A percentile compares a stretch with the other conserved stretches of the same genome.
phyloP scores from a whole-genome alignment of 2,113 vertebrate genomes.

The Sorex fumeus region DNA sequence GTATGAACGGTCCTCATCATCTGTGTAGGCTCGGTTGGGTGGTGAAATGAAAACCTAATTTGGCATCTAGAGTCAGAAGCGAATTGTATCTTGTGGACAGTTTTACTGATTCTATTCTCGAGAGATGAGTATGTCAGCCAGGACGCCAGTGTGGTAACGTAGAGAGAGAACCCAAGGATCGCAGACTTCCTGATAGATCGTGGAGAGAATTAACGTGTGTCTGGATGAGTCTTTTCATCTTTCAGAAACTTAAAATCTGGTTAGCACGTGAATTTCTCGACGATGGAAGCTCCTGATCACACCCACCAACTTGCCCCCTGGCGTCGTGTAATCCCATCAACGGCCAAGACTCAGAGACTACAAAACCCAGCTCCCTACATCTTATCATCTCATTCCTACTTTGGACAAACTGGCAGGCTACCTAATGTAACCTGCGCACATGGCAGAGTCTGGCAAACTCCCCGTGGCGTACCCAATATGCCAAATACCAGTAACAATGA shows the following conservation, averaged over 20 bases:
- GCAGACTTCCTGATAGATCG: background rate
- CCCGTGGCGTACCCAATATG: no score
- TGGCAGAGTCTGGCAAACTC: no score
- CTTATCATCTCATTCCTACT: no score
- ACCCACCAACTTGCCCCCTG: no score
- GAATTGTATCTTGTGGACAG: background rate
- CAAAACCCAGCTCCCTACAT: no score
- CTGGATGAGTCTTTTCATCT: background rate
- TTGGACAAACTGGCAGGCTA: no score
- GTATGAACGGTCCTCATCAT: background rate
- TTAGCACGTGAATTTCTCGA: background rate
- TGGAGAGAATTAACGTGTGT: constrained; percentile 8
- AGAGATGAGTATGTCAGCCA: background rate
- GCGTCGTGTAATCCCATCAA: no score
- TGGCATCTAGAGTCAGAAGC: background rate
- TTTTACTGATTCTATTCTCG: background rate
- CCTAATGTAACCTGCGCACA: no score
- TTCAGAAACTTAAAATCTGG: background rate
- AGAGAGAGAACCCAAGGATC: background rate
- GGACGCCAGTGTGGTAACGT: background rate
- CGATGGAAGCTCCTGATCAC: background rate
- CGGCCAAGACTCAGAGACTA: no score
- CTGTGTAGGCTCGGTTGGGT: background rate
- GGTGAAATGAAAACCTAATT: background rate
- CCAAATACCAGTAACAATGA: no score